A percentile compares a stretch with the other conserved stretches of the same genome.
Evolutionary conservation across 2,113 vertebrate species (phyloP).

Genomic region (Clarias macrocephalus): DNA sequence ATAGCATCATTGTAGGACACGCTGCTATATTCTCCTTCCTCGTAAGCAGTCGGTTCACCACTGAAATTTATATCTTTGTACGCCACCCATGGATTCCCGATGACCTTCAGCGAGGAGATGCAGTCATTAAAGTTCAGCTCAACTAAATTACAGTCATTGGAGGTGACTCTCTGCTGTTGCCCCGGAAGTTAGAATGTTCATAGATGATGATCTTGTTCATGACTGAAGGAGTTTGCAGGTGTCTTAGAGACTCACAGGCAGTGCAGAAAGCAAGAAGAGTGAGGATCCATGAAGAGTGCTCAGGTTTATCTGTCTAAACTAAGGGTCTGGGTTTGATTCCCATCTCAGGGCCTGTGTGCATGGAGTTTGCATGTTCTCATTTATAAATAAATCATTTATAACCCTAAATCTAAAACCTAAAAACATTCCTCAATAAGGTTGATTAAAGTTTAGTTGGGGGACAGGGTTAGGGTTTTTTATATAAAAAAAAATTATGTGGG

Average conservation of each 20-base stretch:
- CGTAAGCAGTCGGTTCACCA: not conserved
- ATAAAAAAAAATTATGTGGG: no score
- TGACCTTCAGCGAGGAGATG: conserved; percentile 21
- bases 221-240: not conserved
- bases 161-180: conserved; percentile 25
- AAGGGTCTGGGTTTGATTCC: no score
- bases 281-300: not conserved
- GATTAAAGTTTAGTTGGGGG: no score
- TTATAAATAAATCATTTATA: no score
- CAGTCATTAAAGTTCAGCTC: not conserved
- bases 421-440: no score
- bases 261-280: not conserved
- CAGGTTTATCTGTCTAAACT: no score
- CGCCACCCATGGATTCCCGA: conserved; percentile 25
- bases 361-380: no score
- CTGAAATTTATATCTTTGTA: not conserved
- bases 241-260: not conserved
- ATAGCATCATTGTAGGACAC: not conserved
- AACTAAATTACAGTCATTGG: not conserved
- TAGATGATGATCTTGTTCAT: conserved; percentile 34
- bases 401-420: no score
- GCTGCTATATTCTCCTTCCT: conserved; percentile 23
- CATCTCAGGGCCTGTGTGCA: no score
- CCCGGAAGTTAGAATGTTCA: not conserved
- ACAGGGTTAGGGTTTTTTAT: no score